Conservation (phyloP, 2,113 vertebrate species). For the Damaliscus lunatus region DNA sequence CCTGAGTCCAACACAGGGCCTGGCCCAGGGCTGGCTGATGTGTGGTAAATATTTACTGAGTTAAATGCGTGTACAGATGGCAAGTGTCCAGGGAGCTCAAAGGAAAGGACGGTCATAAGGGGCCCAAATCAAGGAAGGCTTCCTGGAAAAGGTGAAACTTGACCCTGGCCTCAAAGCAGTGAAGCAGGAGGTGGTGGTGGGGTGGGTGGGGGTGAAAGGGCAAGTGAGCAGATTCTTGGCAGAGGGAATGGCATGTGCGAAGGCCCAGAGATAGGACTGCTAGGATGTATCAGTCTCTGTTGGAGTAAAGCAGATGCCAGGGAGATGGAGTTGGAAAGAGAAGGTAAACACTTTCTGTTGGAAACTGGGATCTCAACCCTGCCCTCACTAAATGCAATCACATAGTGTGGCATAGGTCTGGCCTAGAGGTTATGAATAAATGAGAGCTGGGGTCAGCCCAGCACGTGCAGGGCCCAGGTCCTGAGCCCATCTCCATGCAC, state of each 20-base stretch:
- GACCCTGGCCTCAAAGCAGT: not conserved
- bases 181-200: not conserved
- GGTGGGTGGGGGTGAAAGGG: not conserved
- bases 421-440: not conserved
- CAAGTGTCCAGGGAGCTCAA: not conserved
- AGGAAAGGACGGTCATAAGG: not conserved
- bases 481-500: not conserved
- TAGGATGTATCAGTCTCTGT: not conserved
- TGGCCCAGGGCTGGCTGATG: not conserved
- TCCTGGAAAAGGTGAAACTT: not conserved
- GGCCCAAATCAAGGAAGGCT: not conserved
- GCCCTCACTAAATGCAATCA: not conserved
- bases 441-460: not conserved
- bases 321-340: not conserved
- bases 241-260: not conserved
- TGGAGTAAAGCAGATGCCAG: not conserved
- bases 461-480: fast-evolving
- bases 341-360: not conserved
- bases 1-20: not conserved
- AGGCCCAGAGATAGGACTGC: not conserved
- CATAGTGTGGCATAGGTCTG: not conserved
- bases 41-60: not conserved
- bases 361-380: not conserved
- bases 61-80: not conserved
- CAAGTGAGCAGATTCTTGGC: not conserved